Evolutionary conservation across 2,888 invertebrate genomes (phyloP).

Genomic region (Trichopria drosophilae): DNA sequence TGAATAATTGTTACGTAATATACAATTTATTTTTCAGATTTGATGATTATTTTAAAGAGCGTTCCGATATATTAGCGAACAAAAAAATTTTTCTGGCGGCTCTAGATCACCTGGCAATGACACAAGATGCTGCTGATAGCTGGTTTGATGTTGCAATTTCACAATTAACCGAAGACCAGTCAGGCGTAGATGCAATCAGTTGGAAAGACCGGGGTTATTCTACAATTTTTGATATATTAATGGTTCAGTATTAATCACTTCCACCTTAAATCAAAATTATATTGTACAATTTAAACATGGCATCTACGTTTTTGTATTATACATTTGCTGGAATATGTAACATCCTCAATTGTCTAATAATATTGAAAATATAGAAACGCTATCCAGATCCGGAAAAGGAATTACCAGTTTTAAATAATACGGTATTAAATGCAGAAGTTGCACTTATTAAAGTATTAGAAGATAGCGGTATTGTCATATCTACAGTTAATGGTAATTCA

Average conservation of each 20-base stretch:
- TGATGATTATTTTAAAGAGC: slow-evolving; percentile 28
- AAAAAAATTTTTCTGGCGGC: slow-evolving; percentile 23
- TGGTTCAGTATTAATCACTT: slow-evolving; percentile 35
- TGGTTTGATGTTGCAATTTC: slow-evolving; percentile 32
- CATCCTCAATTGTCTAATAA: background rate
- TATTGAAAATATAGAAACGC: slow-evolving; percentile 41
- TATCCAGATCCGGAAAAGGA: slow-evolving; percentile 46
- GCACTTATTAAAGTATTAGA: slow-evolving; percentile 39
- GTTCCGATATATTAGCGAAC: slow-evolving; percentile 28
- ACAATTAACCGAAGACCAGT: background rate
- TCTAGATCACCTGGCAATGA: slow-evolving; percentile 29
- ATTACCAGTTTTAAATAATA: slow-evolving; percentile 46
- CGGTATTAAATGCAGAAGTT: slow-evolving; percentile 44
- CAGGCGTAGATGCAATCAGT: slow-evolving; percentile 34
- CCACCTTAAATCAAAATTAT: too few relatives aligned
- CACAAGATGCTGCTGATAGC: slow-evolving; percentile 27
- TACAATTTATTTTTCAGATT: too few relatives aligned
- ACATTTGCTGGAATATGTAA: too few relatives aligned
- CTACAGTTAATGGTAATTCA: slow-evolving; percentile 59
- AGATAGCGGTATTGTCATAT: slow-evolving; percentile 33
- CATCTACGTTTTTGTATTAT: too few relatives aligned
- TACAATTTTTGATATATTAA: slow-evolving; percentile 46
- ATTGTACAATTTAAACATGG: too few relatives aligned
- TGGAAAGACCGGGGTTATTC: slow-evolving; percentile 47
- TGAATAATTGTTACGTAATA: too few relatives aligned